Percentiles rank a stretch among this genome's conserved stretches.
These are phyloP conservation scores for Tragelaphus strepsiceros DNA, from an alignment of 2,113 vertebrate species.

Conservation along the genomic window DNA sequence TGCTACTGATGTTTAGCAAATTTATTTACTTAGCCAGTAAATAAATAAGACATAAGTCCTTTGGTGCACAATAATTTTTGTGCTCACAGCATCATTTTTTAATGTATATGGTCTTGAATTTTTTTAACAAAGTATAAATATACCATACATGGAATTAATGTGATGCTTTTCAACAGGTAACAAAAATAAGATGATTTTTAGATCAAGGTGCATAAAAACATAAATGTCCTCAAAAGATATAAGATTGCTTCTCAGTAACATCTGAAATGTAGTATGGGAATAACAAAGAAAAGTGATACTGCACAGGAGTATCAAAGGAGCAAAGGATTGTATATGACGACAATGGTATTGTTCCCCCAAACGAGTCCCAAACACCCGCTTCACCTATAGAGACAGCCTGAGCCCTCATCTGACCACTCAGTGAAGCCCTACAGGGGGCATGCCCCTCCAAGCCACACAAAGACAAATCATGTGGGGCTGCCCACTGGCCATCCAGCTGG, in stretches of 20 bases:
- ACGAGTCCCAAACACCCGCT: background rate
- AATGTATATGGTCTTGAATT: background rate
- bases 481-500: too few species aligned
- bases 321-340: rapidly evolving
- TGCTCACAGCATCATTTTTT: background rate
- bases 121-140: background rate
- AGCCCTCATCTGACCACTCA: background rate
- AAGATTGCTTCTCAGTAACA: background rate
- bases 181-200: background rate
- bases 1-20: background rate
- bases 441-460: background rate
- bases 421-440: background rate
- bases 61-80: background rate
- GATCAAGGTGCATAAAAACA: background rate
- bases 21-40: background rate
- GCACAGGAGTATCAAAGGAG: background rate
- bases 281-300: background rate
- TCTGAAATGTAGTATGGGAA: background rate
- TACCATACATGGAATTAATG: background rate
- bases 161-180: background rate
- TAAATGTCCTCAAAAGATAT: background rate
- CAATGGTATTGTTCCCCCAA: background rate
- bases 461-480: background rate
- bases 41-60: background rate
- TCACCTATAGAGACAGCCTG: background rate